Base-by-base conservation (phyloP, 2,888 invertebrate species). In the Tiliacea citrago region DNA sequence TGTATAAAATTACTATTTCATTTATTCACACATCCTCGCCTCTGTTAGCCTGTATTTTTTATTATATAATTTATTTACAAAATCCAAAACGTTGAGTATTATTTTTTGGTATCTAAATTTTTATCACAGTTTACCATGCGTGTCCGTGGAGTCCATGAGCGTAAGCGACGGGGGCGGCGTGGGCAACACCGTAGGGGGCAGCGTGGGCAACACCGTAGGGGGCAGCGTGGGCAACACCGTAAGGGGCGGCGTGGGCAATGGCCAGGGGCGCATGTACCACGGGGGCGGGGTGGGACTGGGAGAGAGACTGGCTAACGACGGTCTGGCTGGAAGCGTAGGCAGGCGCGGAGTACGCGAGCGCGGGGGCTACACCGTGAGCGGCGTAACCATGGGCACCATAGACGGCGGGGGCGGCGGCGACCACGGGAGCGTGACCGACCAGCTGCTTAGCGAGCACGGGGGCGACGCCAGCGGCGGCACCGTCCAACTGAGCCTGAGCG, bases 21-120 rank as follows among this genome's bases (percentile, higher is more conserved):
- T 96, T 95, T 96, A 96, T 96, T 96, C 95, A 94, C 96, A 93
- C 96, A 95, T 95, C 95, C 95, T 95, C 95, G 94, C 94, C 92
- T 90, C 92, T 92, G 89, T 94, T 83, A 93, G 92, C 91, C 91
- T 93, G 91, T 93, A 81, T 89, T 91, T 91, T 92, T 91, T 92
- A 91, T 91, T 29, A 29, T 29, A 94, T 93, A 94, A 94, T 92
- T 95, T 93, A 94, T 93, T 91, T 95, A 95, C 93, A 83, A 85
- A 94, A 85, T 89, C 93, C 93, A 92, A 93, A 93, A 93, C 86
- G 39, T 91, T 95, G 95, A 95, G 95, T 95, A 95, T 95, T 94
- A 3, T 88, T 92, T 94, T 95, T 94, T 91, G 93, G 93, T 93
- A 92, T 93, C 92, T 93, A 93, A 89, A 75, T 87, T 68, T 85